Conservation (phyloP, 2,888 invertebrate species). For the Netelia virgata region DNA sequence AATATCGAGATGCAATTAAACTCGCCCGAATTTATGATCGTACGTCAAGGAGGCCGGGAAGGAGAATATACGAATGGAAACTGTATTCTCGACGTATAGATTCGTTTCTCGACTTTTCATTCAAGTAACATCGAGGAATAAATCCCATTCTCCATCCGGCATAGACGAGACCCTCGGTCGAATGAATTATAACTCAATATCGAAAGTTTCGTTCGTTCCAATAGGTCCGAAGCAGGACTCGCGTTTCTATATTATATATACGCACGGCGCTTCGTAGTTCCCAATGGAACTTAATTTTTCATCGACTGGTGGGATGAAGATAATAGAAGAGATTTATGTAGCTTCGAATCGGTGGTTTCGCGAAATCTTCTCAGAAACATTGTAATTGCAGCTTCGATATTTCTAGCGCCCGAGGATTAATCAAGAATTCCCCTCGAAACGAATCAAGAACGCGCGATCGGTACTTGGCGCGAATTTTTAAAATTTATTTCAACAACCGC, state of each 20-base stretch:
- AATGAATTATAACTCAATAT: slow-evolving; percentile 59
- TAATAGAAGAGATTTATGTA: slow-evolving; percentile 1
- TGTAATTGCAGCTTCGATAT: slow-evolving; percentile 15
- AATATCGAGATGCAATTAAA: slow-evolving; percentile 26
- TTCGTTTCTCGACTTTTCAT: slow-evolving; percentile 24
- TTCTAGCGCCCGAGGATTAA: slow-evolving; percentile 45
- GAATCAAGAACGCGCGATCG: neutral
- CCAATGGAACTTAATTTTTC: slow-evolving; percentile 37
- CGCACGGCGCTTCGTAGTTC: neutral
- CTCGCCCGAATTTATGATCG: slow-evolving; percentile 19
- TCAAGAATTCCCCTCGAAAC: slow-evolving; percentile 20
- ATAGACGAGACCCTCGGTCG: slow-evolving; percentile 9
- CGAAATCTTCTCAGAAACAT: slow-evolving; percentile 17
- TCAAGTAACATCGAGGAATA: slow-evolving; percentile 26
- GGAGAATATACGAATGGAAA: slow-evolving; percentile 9
- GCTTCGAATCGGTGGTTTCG: neutral
- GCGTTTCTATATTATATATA: neutral
- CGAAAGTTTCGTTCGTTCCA: slow-evolving; percentile 47
- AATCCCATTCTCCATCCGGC: slow-evolving; percentile 2
- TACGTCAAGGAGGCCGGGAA: neutral
- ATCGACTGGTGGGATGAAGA: slow-evolving; percentile 15
- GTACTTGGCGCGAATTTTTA: neutral
- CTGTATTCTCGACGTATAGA: slow-evolving; percentile 9
- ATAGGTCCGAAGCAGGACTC: slow-evolving; percentile 24
- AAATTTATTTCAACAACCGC: neutral